phyloP scores from a whole-genome alignment of 2,888 invertebrate species.

The Sympetrum striolatum region DNA sequence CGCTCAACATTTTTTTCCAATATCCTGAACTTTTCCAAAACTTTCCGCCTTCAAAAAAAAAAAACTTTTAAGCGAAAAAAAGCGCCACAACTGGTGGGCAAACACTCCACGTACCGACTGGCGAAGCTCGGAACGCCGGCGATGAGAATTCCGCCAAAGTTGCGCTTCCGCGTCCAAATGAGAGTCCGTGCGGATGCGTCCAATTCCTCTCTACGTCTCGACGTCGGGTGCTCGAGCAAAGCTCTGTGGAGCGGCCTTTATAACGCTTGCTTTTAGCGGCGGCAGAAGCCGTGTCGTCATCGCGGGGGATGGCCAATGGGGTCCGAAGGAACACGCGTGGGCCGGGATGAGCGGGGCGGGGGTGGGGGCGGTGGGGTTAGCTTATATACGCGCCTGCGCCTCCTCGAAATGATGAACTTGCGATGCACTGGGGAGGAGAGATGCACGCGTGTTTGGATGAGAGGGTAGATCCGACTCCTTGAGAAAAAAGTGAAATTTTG shows the following conservation, averaged over 20 bases:
- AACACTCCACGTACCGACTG: background rate
- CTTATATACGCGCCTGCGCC: background rate
- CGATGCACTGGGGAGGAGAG: background rate
- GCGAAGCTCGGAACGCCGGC: background rate
- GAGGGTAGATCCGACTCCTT: too few relatives aligned
- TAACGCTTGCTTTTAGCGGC: background rate
- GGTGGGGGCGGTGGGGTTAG: background rate
- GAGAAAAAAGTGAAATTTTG: too few relatives aligned
- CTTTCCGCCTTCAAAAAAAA: too few relatives aligned
- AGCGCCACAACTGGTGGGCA: too few relatives aligned
- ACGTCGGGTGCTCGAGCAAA: background rate
- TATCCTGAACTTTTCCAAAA: too few relatives aligned
- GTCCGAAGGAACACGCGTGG: background rate
- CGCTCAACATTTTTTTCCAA: too few relatives aligned
- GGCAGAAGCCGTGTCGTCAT: conserved; percentile 24
- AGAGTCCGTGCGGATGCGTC: background rate
- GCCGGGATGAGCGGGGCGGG: background rate
- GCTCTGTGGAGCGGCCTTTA: background rate
- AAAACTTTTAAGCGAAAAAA: too few relatives aligned
- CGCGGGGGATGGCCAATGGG: conserved; percentile 16
- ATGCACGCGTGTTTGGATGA: background rate
- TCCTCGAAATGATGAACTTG: background rate
- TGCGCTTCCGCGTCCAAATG: background rate
- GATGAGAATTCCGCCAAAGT: background rate
- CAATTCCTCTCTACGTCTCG: background rate